These are phyloP conservation scores for Micrasema minimum DNA, from an alignment of 1,140 invertebrate genomes.

Conservation along the genomic window DNA sequence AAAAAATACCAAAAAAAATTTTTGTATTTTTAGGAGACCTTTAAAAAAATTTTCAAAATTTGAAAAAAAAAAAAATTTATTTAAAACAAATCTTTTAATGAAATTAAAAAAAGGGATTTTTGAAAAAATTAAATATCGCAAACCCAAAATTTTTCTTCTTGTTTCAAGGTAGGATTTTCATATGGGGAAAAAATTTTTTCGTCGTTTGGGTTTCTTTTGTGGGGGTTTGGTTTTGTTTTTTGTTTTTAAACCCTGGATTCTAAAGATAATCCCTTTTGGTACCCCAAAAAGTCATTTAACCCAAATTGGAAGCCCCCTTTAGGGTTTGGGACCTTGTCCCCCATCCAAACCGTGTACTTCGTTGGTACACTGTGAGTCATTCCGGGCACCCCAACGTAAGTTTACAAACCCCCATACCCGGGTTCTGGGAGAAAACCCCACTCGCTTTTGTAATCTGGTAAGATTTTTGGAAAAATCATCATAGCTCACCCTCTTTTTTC, in stretches of 20 bases:
- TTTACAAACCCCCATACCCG: too few species aligned
- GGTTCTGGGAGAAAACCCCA: too few species aligned
- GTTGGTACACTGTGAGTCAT: constrained; percentile 79
- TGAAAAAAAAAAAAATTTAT: too few species aligned
- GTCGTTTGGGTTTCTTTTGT: constrained; percentile 70
- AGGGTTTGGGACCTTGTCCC: constrained; percentile 80
- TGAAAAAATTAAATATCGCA: too few species aligned
- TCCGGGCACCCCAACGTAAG: constrained; percentile 67
- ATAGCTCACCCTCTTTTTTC: too few species aligned
- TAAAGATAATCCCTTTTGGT: constrained; percentile 73
- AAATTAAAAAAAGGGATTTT: too few species aligned
- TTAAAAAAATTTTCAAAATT: too few species aligned
- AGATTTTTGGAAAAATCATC: too few species aligned
- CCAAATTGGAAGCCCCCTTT: constrained; percentile 75
- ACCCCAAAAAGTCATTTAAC: constrained; percentile 73
- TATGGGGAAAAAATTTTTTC: constrained; percentile 70
- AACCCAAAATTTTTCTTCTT: not conserved
- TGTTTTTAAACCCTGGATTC: constrained; percentile 72
- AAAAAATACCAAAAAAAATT: constrained; percentile 66
- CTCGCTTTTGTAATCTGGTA: too few species aligned
- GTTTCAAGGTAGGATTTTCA: constrained; percentile 72
- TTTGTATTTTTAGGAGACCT: too few species aligned
- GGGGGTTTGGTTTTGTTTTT: constrained; percentile 73
- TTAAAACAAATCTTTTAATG: too few species aligned
- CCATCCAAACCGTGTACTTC: constrained; percentile 76